Evolutionary conservation across 2,888 invertebrate species (phyloP).

Genomic region (Anarsia innoxiella): DNA sequence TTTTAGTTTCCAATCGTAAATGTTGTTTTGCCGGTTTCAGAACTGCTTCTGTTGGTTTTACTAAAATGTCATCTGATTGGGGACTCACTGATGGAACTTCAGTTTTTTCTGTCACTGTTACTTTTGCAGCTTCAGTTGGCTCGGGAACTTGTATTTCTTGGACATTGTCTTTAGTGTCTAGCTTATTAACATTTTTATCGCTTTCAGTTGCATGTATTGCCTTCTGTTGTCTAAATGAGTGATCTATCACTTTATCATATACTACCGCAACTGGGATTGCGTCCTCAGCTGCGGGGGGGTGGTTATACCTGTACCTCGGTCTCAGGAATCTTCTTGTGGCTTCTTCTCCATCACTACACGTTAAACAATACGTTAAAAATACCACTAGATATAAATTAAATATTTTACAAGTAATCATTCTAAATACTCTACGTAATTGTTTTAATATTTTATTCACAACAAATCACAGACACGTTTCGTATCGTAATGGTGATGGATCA

Average conservation of each 20-base stretch:
- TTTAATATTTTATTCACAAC: constrained; percentile 23
- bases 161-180: no score
- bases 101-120: no score
- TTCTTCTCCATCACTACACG: constrained; percentile 21
- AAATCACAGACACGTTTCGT: constrained; percentile 39
- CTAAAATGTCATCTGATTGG: no score
- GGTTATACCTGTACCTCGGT: constrained; percentile 27
- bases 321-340: constrained; percentile 17
- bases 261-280: constrained; percentile 29
- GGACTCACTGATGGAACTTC: no score
- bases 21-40: constrained; percentile 3
- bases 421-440: constrained; percentile 19
- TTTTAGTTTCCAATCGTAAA: constrained; percentile 18
- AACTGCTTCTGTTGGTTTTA: no score
- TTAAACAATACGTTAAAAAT: constrained; percentile 21
- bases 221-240: not conserved
- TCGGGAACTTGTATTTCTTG: no score
- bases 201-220: constrained; percentile 14
- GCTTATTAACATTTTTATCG: no score
- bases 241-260: constrained; percentile 12
- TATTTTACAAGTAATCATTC: constrained; percentile 24
- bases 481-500: constrained; percentile 48
- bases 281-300: constrained; percentile 34
- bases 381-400: constrained; percentile 17
- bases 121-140: not conserved